Conservation (phyloP, 2,888 invertebrate genomes). For the Lamellibrachia satsuma region DNA sequence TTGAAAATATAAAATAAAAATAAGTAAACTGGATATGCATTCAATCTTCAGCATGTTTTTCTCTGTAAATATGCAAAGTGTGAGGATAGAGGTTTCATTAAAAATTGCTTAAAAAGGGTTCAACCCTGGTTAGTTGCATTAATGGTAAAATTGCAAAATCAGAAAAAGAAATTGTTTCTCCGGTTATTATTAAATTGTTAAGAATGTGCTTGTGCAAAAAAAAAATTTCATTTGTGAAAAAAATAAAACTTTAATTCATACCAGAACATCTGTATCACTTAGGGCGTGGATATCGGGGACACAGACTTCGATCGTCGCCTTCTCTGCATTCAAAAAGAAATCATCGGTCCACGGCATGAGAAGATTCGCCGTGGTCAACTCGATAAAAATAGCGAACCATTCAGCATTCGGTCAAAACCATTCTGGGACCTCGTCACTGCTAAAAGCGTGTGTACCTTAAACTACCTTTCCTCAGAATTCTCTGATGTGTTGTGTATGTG, state of each 20-base stretch:
- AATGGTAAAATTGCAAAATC: too few relatives aligned
- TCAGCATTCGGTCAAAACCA: slow-evolving; percentile 87
- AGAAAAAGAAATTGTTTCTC: too few relatives aligned
- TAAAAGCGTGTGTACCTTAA: slow-evolving; percentile 51
- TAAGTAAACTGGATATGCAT: too few relatives aligned
- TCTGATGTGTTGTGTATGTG: background rate
- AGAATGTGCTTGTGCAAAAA: too few relatives aligned
- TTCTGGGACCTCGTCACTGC: slow-evolving; percentile 82
- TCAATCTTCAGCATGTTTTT: background rate
- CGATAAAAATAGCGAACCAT: slow-evolving; percentile 82
- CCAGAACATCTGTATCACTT: slow-evolving; percentile 21
- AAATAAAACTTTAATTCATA: too few relatives aligned
- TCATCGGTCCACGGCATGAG: slow-evolving; percentile 72
- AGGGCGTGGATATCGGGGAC: slow-evolving; percentile 79
- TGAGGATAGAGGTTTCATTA: too few relatives aligned
- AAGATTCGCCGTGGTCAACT: slow-evolving; percentile 83
- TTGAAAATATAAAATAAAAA: background rate
- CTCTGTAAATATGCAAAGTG: too few relatives aligned
- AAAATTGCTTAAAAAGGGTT: too few relatives aligned
- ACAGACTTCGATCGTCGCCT: slow-evolving; percentile 82
- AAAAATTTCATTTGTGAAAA: too few relatives aligned
- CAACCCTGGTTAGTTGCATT: too few relatives aligned
- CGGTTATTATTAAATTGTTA: too few relatives aligned
- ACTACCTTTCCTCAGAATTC: background rate
- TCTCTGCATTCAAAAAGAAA: slow-evolving; percentile 75